These are phyloP conservation scores for Rhagoletis zephyria DNA, from an alignment of 1,140 invertebrate genomes.

Conservation along the genomic window DNA sequence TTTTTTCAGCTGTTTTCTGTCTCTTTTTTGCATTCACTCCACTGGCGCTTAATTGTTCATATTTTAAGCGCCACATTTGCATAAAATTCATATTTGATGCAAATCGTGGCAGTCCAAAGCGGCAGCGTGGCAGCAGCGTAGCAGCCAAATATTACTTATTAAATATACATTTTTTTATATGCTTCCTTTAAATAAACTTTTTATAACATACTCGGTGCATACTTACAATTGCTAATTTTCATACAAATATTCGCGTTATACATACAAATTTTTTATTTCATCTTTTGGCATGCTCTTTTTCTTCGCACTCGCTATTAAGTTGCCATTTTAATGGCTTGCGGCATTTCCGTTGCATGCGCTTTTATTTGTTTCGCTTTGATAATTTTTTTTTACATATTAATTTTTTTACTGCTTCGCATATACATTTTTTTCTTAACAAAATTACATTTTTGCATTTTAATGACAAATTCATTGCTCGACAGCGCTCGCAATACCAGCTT, in stretches of 20 bases:
- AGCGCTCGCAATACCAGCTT: no score
- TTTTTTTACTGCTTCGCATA: no score
- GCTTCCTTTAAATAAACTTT: not conserved
- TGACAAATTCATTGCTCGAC: not conserved
- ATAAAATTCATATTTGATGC: constrained; percentile 23
- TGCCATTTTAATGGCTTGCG: not conserved
- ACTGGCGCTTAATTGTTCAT: constrained; percentile 12
- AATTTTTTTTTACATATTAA: not conserved
- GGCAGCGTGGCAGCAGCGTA: not conserved
- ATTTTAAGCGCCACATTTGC: constrained; percentile 1
- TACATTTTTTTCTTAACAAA: not conserved
- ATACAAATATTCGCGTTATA: not conserved
- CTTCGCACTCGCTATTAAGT: not conserved
- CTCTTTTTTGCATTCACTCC: not conserved
- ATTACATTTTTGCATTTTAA: constrained; percentile 14
- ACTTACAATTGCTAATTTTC: not conserved
- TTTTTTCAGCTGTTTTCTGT: not conserved
- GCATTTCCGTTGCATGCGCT: not conserved
- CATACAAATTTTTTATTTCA: no score
- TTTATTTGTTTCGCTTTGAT: not conserved
- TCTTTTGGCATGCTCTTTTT: not conserved
- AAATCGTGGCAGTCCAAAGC: not conserved
- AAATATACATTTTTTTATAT: not conserved
- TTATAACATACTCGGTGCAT: not conserved
- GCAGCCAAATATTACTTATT: not conserved